Base-by-base conservation (phyloP, 2,888 invertebrate species). In the Shargacucullia verbasci region DNA sequence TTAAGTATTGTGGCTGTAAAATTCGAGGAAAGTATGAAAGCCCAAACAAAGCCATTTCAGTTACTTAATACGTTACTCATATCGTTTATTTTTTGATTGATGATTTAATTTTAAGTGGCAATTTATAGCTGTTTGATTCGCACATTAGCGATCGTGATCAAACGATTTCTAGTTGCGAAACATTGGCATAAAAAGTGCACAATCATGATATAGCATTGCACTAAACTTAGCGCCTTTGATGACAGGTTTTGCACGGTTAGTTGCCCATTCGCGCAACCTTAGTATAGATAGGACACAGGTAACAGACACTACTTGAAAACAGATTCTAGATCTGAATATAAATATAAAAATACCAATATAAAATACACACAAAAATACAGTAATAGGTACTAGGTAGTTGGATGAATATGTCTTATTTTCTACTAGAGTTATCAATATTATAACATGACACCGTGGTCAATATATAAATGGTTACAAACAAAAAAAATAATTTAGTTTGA, bases 401-500 rank as follows among this genome's bases (percentile, higher is more conserved):
- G 20, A 20, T 4, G 20, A 20, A 20, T 20, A 20, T 20, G 20
- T 20, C 2, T 20, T 3, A 3, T 20, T 20, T 20, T 20, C 4
- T 20, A 20, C 20, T 20, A 2, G 2, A 20, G 4, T 20, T 20
- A 20, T 20, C 2, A 20, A 20, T 20, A 29, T 29, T 29, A 45
- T 57, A 25, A 43, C 25, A 54, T 61, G 15, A 55, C 35, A 35
- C 9, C 31, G 29, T 55, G 49, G 40, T 40, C 40, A 67, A 58
- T 54, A 40, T 49, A 57, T 65, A 52, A 70, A 54, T 70, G 29
- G 37, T 43, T 47, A 27, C 41, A 33, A 55, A 59, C 55, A 37
- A 44, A 40, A 67, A 69, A 69, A 71, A 20, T 62, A 72, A 67
- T 70, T 66, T 48, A 34, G 58, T 47, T 54, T 33, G 48, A 58